These are phyloP conservation scores for Sceliomorpha sp. DNA, from an alignment of 2,888 invertebrate genomes.

Conservation along the genomic window DNA sequence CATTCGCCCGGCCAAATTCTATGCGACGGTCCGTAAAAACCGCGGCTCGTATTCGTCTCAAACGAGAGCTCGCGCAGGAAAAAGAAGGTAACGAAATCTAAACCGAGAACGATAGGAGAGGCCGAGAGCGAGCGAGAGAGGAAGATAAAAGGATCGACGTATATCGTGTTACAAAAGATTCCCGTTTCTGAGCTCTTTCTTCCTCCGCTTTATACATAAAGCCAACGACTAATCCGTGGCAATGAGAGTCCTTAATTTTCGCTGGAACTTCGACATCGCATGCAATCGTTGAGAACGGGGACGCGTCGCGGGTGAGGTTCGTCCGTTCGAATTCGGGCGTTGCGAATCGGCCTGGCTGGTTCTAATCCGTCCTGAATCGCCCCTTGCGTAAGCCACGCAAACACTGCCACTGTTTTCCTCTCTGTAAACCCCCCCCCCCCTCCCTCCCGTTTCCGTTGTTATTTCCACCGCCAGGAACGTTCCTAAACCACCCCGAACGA, in stretches of 20 bases:
- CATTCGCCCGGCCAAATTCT: constrained; percentile 73
- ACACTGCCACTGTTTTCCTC: constrained; percentile 71
- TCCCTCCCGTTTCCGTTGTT: constrained; percentile 64
- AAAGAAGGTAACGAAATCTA: constrained; percentile 27
- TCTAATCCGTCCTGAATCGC: constrained; percentile 78
- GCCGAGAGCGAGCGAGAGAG: constrained; percentile 34
- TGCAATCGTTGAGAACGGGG: too few relatives aligned
- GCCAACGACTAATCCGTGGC: constrained; percentile 40
- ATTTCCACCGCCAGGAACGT: constrained; percentile 65
- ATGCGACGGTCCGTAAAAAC: constrained; percentile 77
- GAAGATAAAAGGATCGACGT: constrained; percentile 54
- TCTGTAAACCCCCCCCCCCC: constrained; percentile 50
- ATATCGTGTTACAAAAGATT: constrained; percentile 76
- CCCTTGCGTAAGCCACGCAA: constrained; percentile 76
- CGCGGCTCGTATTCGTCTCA: constrained; percentile 71
- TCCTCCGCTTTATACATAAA: constrained; percentile 39
- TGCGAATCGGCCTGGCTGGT: constrained; percentile 70
- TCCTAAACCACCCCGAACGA: constrained; percentile 61
- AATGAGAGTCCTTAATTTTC: too few relatives aligned
- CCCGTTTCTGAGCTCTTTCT: constrained; percentile 57
- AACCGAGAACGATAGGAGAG: constrained; percentile 1
- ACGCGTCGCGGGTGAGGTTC: constrained; percentile 20
- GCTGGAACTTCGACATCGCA: too few relatives aligned
- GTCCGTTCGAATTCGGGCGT: constrained; percentile 63
- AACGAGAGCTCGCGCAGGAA: constrained; percentile 30